A percentile compares a stretch with the other conserved stretches of the same genome.
Evolutionary conservation across 35 echinoderm and acorn worm genomes (phyloP).

Genomic region (Heliocidaris tuberculata): DNA sequence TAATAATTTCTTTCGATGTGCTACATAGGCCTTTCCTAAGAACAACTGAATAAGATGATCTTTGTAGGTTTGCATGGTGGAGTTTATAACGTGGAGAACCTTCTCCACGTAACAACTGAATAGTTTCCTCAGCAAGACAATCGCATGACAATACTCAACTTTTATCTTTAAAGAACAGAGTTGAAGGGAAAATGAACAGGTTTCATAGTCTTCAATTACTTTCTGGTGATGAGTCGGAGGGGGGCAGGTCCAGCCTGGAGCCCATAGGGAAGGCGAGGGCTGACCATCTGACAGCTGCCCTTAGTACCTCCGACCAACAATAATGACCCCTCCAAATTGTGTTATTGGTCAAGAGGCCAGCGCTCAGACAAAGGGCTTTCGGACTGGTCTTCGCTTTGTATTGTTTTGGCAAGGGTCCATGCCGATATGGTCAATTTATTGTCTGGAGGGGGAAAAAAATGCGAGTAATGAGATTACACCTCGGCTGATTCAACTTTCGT

Average conservation of each 20-base stretch:
- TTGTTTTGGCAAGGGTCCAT: background rate
- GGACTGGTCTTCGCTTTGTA: background rate
- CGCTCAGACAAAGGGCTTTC: background rate
- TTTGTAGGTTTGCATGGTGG: too few relatives aligned
- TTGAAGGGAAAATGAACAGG: background rate
- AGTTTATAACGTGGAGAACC: too few relatives aligned
- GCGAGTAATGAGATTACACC: background rate
- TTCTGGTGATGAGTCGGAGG: background rate
- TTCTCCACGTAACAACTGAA: too few relatives aligned
- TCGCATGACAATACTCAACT: too few relatives aligned
- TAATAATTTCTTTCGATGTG: too few relatives aligned
- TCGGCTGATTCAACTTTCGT: background rate
- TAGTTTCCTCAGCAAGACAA: too few relatives aligned
- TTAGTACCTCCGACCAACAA: background rate
- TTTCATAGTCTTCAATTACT: background rate
- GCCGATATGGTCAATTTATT: background rate
- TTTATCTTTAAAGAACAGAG: background rate
- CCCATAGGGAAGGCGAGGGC: background rate
- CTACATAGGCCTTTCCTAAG: too few relatives aligned
- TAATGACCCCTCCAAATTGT: constrained; percentile 20
- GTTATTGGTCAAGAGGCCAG: background rate
- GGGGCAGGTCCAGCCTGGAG: background rate
- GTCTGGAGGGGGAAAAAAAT: too few relatives aligned
- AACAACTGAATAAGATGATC: too few relatives aligned
- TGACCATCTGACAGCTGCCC: constrained; percentile 31